Percentiles rank a stretch among this genome's conserved stretches.
phyloP scores from a whole-genome alignment of 2,888 invertebrate species.

The Gandaritis pyraliata region DNA sequence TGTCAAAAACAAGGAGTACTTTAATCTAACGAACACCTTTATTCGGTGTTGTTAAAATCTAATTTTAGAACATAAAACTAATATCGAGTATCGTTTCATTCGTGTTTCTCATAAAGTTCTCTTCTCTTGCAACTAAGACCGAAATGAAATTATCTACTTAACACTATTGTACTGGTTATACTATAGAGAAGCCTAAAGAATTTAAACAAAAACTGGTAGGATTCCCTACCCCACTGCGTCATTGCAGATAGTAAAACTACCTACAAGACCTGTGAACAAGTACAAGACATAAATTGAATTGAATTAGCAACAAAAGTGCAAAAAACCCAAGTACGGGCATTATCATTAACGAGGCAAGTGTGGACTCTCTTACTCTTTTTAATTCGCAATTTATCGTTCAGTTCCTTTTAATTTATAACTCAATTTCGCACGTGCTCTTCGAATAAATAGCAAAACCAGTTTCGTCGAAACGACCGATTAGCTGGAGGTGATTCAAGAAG shows the following conservation, averaged over 20 bases:
- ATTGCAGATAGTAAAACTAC: conserved; percentile 28
- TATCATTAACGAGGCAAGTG: conserved; percentile 10
- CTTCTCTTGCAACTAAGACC: no score
- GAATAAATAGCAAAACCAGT: conserved; percentile 7
- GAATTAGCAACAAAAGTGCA: conserved; percentile 49
- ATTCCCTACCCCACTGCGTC: conserved; percentile 28
- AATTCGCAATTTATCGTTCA: conserved; percentile 3
- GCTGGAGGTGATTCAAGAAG: conserved; percentile 41
- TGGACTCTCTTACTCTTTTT: conserved; percentile 3
- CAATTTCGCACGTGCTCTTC: conserved; percentile 7
- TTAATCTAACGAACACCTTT: no score
- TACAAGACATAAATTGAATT: conserved; percentile 48
- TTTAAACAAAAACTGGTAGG: conserved; percentile 25
- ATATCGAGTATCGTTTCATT: no score
- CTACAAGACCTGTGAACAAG: no score
- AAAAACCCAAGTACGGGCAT: conserved; percentile 31
- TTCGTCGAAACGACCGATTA: conserved; percentile 16
- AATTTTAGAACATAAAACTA: no score
- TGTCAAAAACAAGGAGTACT: no score
- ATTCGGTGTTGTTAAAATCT: no score
- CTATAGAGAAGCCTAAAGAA: conserved; percentile 17
- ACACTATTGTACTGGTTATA: conserved; percentile 1
- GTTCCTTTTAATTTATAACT: conserved; percentile 15
- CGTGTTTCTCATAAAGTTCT: no score
- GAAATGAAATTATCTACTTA: no score